phyloP scores from a whole-genome alignment of 1,140 invertebrate species.

The Hypsibius dujardini region DNA sequence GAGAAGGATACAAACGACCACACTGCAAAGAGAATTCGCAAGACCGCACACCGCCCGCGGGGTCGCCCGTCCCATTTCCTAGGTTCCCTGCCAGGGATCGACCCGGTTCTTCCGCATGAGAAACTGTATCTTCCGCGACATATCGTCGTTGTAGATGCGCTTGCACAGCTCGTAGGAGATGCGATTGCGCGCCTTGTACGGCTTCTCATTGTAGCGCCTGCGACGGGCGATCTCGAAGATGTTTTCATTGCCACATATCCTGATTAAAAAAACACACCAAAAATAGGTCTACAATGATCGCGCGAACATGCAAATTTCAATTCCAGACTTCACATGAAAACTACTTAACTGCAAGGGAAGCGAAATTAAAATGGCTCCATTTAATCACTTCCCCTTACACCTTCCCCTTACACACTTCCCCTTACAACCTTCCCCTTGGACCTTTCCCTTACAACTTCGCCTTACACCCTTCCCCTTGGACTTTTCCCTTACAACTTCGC shows the following conservation, averaged over 20 bases:
- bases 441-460: too few species aligned
- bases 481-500: too few species aligned
- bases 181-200: slow-evolving; percentile 60
- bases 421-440: slow-evolving; percentile 18
- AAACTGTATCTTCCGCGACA: slow-evolving; percentile 83
- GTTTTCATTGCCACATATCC: slow-evolving; percentile 64
- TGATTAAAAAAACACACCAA: slow-evolving; percentile 26
- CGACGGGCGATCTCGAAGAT: slow-evolving; percentile 64
- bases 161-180: slow-evolving; percentile 79
- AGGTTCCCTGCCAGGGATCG: too few species aligned
- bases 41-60: too few species aligned
- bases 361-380: slow-evolving; percentile 19
- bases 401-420: slow-evolving; percentile 3
- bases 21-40: too few species aligned
- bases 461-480: too few species aligned
- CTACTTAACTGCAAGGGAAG: slow-evolving; percentile 16
- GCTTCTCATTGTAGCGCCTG: slow-evolving; percentile 75
- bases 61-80: too few species aligned
- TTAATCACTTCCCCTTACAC: slow-evolving; percentile 19
- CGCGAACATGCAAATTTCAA: slow-evolving; percentile 10
- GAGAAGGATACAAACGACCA: too few species aligned
- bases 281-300: not conserved
- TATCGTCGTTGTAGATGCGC: slow-evolving; percentile 84
- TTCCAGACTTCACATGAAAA: slow-evolving; percentile 20
- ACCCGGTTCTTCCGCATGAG: slow-evolving; percentile 72